Evolutionary conservation across 2,113 vertebrate genomes (phyloP).

Genomic region (Platycercus adscitus): DNA sequence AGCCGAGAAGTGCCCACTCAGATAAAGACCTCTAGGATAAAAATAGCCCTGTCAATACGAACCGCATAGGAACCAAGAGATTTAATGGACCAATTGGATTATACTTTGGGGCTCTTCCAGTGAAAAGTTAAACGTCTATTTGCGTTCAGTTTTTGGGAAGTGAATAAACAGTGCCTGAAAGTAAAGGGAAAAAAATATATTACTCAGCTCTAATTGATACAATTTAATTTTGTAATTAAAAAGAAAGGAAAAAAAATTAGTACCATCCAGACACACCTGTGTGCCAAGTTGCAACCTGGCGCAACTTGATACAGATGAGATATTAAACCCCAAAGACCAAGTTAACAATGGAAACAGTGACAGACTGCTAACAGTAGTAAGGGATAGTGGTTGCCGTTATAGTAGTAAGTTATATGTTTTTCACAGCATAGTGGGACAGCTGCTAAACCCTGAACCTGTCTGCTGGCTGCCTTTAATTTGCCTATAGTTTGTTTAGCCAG

Average conservation of each 20-base stretch:
- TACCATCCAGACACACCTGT: not conserved
- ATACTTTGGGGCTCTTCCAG: not conserved
- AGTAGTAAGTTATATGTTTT: not conserved
- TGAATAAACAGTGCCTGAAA: not conserved
- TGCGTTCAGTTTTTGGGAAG: not conserved
- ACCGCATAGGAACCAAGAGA: not conserved
- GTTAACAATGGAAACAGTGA: constrained; percentile 14
- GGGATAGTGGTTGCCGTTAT: not conserved
- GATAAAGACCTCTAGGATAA: not conserved
- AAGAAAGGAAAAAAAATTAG: not conserved
- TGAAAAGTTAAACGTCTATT: not conserved
- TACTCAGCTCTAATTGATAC: not conserved
- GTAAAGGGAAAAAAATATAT: not conserved
- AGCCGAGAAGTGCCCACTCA: not conserved
- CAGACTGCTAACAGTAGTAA: not conserved
- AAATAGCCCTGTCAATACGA: not conserved
- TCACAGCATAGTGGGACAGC: not conserved
- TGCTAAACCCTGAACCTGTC: not conserved
- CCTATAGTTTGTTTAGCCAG: not conserved
- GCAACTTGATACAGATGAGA: constrained; percentile 30
- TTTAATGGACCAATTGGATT: not conserved
- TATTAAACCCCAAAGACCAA: constrained; percentile 12
- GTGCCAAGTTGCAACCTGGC: not conserved
- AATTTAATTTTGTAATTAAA: not conserved
- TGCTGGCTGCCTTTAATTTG: not conserved